A percentile compares a stretch with the other conserved stretches of the same genome.
phyloP scores from a whole-genome alignment of 2,797 vertebrate species.

The Gymnodraco acuticeps region DNA sequence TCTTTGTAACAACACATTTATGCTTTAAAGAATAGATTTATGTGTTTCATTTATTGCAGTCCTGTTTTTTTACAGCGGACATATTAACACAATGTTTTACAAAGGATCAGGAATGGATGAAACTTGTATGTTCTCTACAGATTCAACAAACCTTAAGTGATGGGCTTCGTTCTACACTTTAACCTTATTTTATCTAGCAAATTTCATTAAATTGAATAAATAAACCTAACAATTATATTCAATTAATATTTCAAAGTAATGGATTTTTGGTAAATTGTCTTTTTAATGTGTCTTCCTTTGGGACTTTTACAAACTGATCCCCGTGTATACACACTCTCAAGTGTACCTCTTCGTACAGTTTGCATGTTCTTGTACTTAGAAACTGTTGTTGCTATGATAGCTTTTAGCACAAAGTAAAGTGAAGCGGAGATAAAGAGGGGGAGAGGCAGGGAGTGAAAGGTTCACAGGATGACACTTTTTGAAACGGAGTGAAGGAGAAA shows the following conservation, averaged over 20 bases:
- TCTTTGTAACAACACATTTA: conserved; percentile 31
- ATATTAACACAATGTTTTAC: neutral
- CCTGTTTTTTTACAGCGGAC: neutral
- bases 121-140: neutral
- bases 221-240: neutral
- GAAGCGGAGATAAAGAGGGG: neutral
- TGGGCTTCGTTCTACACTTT: neutral
- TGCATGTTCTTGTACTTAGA: conserved; percentile 26
- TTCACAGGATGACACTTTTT: conserved; percentile 13
- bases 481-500: conserved; percentile 52
- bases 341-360: neutral
- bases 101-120: conserved; percentile 13
- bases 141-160: neutral
- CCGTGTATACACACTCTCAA: neutral
- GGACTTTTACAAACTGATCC: conserved; percentile 2
- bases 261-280: neutral
- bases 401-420: no score
- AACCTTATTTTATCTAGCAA: neutral
- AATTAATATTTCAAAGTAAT: neutral
- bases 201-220: neutral
- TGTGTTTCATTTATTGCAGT: neutral
- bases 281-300: neutral
- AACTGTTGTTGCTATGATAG: conserved; percentile 7
- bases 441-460: conserved; percentile 1
- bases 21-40: conserved; percentile 1